Base-by-base conservation (phyloP, 2,113 vertebrate species). In the Corythornis vintsioides region DNA sequence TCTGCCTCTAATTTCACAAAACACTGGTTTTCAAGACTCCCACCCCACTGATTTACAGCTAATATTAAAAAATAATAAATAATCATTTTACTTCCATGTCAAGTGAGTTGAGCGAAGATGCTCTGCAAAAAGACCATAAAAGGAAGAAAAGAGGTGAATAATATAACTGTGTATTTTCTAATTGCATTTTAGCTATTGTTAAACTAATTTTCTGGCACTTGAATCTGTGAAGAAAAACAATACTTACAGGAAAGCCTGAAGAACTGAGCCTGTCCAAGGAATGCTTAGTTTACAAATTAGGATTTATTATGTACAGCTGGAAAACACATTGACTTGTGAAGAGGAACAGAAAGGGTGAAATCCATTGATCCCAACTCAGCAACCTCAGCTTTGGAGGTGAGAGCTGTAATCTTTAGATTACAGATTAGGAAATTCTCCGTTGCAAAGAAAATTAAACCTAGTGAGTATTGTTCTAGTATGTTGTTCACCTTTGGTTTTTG, bases 181-280 rank as follows among this genome's bases (percentile, higher is more conserved):
- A 88, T 67, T 86, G 35, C 16, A 43, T 86, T 87, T 94, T 55
- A 79, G 31, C 74, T 94, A 89, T 90, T 92, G 74, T 90, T 90
- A 61, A 83, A 86, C 33, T 84, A 66, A 87, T 87, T 84, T 93
- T 63, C 42, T 90, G 74, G 66, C 53, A 73, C 31, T 82, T 43
- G 22, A 76, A 65, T 81, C 31, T 78, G 60, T 9, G 13, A 82
- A 76, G 21, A 52, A 92, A 92, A 94, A 76, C 70, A 90, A 75
- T 64, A 29, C 45, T 88, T 74, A 61, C 7, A 83, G 70, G 90
- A 89, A 90, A 81, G 65, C 20, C 13, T 43, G 17, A 83, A 92
- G 22, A 92, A 78, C 29, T 31, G 48, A 93, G 42, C 8, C 91
- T 57, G 72, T 57, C 79, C 29, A 69, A 76, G 38, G 29, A 87